A percentile compares a stretch with the other conserved stretches of the same genome.
phyloP scores from a whole-genome alignment of 2,888 invertebrate genomes.

The Xanthia togata region DNA sequence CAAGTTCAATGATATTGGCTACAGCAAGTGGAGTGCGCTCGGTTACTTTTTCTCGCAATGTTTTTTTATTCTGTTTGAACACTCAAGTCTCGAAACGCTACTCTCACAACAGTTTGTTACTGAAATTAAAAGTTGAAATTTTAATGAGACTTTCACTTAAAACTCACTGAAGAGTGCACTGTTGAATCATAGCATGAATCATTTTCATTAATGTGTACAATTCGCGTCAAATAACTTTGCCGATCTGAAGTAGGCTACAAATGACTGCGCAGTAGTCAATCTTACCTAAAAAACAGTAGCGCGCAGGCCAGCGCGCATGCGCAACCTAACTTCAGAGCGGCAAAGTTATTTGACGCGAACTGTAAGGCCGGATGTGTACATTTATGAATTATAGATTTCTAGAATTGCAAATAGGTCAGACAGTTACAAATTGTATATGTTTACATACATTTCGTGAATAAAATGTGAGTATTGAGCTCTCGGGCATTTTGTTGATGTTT shows the following conservation, averaged over 20 bases:
- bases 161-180: slow-evolving; percentile 28
- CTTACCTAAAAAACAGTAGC: too few species aligned
- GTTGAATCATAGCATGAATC: slow-evolving; percentile 51
- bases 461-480: slow-evolving; percentile 28
- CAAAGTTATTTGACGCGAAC: too few species aligned
- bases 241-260: too few species aligned
- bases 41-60: slow-evolving; percentile 21
- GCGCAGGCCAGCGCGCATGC: too few species aligned
- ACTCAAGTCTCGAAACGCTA: slow-evolving; percentile 6
- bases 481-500: slow-evolving; percentile 55
- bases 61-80: slow-evolving; percentile 44
- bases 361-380: slow-evolving; percentile 48
- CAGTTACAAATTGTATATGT: slow-evolving; percentile 30
- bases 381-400: slow-evolving; percentile 53
- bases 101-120: slow-evolving; percentile 16
- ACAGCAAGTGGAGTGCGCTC: slow-evolving; percentile 2
- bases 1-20: slow-evolving; percentile 34
- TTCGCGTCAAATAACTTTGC: too few species aligned
- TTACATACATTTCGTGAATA: slow-evolving; percentile 42
- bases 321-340: too few species aligned
- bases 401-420: slow-evolving; percentile 55
- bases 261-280: too few species aligned
- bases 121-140: slow-evolving; percentile 49
- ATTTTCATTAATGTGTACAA: slow-evolving; percentile 24
- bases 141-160: slow-evolving; percentile 52